Percentiles rank a stretch among this genome's conserved stretches.
These are phyloP conservation scores for Lepidocolaptes lacrymiger DNA, from an alignment of 2,797 vertebrate species.

Conservation along the genomic window DNA sequence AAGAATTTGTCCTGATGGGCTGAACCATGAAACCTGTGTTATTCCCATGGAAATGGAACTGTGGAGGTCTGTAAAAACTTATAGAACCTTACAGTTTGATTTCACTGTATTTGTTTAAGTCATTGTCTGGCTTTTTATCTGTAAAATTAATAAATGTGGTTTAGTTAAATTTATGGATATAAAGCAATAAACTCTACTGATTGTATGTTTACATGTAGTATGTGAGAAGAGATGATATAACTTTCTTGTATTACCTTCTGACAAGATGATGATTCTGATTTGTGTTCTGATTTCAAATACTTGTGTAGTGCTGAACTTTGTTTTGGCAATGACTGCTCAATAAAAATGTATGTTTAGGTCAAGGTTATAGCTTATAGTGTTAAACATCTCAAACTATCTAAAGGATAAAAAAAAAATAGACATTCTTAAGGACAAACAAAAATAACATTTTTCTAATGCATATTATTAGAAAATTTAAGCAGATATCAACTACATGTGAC, in stretches of 20 bases:
- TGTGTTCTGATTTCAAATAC: background rate
- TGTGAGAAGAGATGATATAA: background rate
- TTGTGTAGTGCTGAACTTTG: background rate
- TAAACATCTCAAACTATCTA: background rate
- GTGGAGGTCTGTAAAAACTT: background rate
- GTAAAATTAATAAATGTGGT: background rate
- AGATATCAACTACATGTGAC: background rate
- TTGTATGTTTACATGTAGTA: background rate
- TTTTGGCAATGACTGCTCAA: background rate
- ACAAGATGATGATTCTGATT: background rate
- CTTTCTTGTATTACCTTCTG: background rate
- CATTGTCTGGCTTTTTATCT: background rate
- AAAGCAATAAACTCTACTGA: background rate
- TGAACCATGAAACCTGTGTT: background rate
- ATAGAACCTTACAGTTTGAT: background rate
- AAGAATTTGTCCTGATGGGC: background rate
- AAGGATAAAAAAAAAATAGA: background rate
- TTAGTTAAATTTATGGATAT: background rate
- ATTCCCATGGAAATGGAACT: background rate
- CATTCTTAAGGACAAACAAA: background rate
- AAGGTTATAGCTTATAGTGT: background rate
- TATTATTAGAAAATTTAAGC: background rate
- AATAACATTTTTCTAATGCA: background rate
- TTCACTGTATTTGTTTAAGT: background rate
- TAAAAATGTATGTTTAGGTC: background rate